A percentile compares a stretch with the other conserved stretches of the same genome.
These are phyloP conservation scores for Malurus leucopterus DNA, from an alignment of 2,797 vertebrate species.

Conservation along the genomic window DNA sequence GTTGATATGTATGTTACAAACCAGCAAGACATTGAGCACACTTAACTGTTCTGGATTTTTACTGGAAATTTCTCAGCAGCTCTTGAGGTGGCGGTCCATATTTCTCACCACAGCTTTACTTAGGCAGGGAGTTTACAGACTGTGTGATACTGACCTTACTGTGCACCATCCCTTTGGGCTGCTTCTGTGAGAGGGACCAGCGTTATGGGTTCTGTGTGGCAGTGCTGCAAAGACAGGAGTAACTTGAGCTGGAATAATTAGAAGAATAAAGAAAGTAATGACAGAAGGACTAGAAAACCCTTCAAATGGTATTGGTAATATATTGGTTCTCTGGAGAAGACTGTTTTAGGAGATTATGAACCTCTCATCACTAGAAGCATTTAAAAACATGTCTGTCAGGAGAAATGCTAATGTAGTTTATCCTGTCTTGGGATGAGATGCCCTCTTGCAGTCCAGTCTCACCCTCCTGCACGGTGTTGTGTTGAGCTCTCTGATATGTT, in stretches of 20 bases:
- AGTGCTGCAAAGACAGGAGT: background rate
- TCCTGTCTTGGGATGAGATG: background rate
- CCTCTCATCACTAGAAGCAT: background rate
- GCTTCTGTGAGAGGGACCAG: background rate
- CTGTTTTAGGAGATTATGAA: background rate
- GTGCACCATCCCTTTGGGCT: background rate
- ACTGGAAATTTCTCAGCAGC: background rate
- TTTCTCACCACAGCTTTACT: background rate
- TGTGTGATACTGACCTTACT: accelerated
- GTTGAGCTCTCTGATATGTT: background rate
- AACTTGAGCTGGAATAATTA: background rate
- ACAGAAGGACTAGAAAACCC: background rate
- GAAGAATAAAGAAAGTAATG: background rate
- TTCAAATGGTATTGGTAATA: background rate
- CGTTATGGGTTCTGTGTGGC: accelerated
- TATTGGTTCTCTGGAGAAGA: background rate
- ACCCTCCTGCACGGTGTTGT: accelerated
- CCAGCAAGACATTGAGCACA: background rate
- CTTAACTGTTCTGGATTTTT: background rate
- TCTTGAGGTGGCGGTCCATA: background rate
- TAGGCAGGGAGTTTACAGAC: background rate
- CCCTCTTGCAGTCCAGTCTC: background rate
- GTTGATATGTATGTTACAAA: background rate
- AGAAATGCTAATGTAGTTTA: background rate
- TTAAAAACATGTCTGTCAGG: background rate